Evolutionary conservation across 2,797 vertebrate genomes (phyloP), one percentile per base, ranked within the genome.

Genomic region (Decapterus maruadsi): DNA sequence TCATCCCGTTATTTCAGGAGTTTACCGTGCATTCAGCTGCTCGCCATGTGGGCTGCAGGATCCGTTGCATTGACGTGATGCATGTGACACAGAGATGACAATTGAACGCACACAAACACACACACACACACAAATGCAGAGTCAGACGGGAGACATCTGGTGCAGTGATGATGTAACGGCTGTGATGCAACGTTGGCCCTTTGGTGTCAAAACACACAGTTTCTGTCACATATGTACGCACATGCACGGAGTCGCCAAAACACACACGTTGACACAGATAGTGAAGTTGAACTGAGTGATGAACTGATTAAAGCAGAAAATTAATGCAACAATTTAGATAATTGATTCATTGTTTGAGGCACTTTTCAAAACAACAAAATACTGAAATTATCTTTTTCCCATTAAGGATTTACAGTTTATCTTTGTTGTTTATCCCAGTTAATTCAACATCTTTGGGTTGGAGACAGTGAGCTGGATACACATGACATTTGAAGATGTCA

Each of bases 101-200:
- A 88, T 81, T 80, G 81, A 75, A 86, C 75, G 65, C 85, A 72
- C 73, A 65, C 81, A 88, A 53, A 72, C 51, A 51, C 63, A 68
- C 61, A 42, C 38, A 63, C 51, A 42, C 73, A 46, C 55, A 63
- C 64, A 64, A 40, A 40, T 11, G 38, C 38, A 46, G 45, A 46
- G 16, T 61, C 78, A 80, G 78, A 79, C 77, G 70, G 75, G 68
- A 83, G 87, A 88, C 94, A 93, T 92, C 91, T 94, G 94, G 59
- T 50, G 65, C 62, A 58, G 80, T 14, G 68, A 61, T 67, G 19
- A 46, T 31, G 42, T 59, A 68, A 43, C 68, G 9, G 68, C 72
- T 56, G 57, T 84, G 86, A 90, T 56, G 88, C 78, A 82, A 75
- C n/a, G 79, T 76, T 82, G 83, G 72, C 76, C 77, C 43, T 54